Percentiles rank a stretch among this genome's conserved stretches.
phyloP scores from a whole-genome alignment of 2,797 vertebrate genomes.

The Cryptoprocta ferox region DNA sequence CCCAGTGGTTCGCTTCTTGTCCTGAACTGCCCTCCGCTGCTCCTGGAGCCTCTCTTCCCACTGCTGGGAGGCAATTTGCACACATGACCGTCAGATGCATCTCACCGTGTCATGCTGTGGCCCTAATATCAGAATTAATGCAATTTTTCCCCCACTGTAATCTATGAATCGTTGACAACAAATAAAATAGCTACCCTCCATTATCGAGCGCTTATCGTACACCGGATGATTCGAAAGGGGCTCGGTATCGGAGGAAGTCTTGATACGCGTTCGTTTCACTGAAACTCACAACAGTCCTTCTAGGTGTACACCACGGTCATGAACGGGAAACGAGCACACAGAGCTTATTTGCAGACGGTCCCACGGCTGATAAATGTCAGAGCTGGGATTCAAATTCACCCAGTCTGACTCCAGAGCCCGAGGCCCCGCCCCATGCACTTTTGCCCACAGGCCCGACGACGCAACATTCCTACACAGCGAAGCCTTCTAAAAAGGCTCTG shows the following conservation, averaged over 20 bases:
- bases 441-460: neutral
- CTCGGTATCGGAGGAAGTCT: neutral
- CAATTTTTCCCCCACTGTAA: neutral
- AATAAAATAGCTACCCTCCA: neutral
- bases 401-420: neutral
- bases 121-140: neutral
- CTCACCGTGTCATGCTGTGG: neutral
- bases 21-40: slow-evolving; percentile 71
- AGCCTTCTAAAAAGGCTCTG: neutral
- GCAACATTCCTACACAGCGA: neutral
- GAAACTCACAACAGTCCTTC: neutral
- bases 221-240: neutral
- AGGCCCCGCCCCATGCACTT: neutral
- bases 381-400: neutral
- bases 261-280: neutral
- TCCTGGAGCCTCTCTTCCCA: slow-evolving; percentile 90
- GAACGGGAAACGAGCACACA: neutral
- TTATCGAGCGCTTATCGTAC: neutral
- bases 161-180: neutral
- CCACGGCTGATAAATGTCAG: neutral
- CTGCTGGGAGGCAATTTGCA: slow-evolving; percentile 82
- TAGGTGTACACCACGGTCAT: neutral
- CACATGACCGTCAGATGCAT: neutral
- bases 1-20: slow-evolving; percentile 79
- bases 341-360: neutral